Conservation (phyloP, 2,113 vertebrate genomes). For the Brachyhypopomus occidentalis region DNA sequence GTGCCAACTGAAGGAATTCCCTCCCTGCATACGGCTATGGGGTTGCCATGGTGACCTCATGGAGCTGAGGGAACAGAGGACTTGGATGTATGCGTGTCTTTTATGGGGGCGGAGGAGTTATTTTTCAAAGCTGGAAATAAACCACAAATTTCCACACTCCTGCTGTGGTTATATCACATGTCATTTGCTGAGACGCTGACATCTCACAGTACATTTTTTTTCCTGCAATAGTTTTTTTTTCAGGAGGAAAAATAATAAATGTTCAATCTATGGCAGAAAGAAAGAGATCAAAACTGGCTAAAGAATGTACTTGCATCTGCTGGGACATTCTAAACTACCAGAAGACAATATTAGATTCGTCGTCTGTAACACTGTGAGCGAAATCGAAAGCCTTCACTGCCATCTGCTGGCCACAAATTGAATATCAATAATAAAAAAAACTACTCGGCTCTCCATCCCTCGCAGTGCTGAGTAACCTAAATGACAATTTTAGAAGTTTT, state of each 20-base stretch:
- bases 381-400: slow-evolving; percentile 35
- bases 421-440: background rate
- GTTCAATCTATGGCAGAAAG: background rate
- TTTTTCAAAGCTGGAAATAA: slow-evolving; percentile 5
- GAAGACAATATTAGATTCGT: background rate
- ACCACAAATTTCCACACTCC: slow-evolving; percentile 3
- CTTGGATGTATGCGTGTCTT: slow-evolving; percentile 8
- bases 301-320: background rate
- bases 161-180: too few species aligned
- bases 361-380: background rate
- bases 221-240: background rate
- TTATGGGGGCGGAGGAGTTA: slow-evolving; percentile 14
- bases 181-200: too few species aligned
- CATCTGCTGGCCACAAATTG: slow-evolving; percentile 35
- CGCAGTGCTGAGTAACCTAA: background rate
- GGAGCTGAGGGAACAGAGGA: slow-evolving; percentile 29
- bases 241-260: background rate
- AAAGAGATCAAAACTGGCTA: background rate
- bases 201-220: too few species aligned
- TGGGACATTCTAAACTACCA: background rate
- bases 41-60: slow-evolving; percentile 48
- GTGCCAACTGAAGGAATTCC: slow-evolving; percentile 45
- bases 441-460: background rate
- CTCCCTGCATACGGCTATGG: slow-evolving; percentile 32
- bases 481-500: background rate